Evolutionary conservation across 2,888 invertebrate genomes (phyloP).

Genomic region (Ophion costatus): DNA sequence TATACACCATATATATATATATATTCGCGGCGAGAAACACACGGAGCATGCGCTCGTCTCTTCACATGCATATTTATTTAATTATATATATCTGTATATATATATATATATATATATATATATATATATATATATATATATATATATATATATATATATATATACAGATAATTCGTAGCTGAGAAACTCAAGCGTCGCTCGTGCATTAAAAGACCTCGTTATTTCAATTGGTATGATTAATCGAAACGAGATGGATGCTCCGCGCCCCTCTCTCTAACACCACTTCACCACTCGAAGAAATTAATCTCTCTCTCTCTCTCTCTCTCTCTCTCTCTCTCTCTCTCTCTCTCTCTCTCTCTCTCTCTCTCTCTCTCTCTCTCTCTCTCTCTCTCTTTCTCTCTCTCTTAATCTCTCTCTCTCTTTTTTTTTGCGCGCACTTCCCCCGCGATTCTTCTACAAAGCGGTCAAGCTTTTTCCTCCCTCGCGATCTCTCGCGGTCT

Average conservation of each 20-base stretch:
- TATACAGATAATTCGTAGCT: slow-evolving; percentile 35
- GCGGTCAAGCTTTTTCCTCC: slow-evolving; percentile 1
- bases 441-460: slow-evolving; percentile 4
- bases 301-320: slow-evolving; percentile 54
- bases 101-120: slow-evolving; percentile 18
- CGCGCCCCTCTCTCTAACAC: slow-evolving; percentile 39
- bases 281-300: slow-evolving; percentile 57
- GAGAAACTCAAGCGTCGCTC: slow-evolving; percentile 52
- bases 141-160: slow-evolving; percentile 16
- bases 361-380: slow-evolving; percentile 29
- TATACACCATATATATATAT: background rate
- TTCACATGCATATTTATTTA: slow-evolving; percentile 4
- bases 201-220: slow-evolving; percentile 64
- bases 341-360: background rate
- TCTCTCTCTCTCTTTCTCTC: slow-evolving; percentile 47
- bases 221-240: slow-evolving; percentile 67
- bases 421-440: slow-evolving; percentile 20
- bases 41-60: background rate
- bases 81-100: background rate
- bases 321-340: background rate
- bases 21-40: slow-evolving; percentile 37
- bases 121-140: background rate
- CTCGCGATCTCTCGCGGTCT: background rate
- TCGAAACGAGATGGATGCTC: slow-evolving; percentile 63
- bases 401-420: slow-evolving; percentile 32